Evolutionary conservation across 1,140 invertebrate genomes (phyloP), one percentile per base, ranked within the genome.

Genomic region (Drosophila dunni): DNA sequence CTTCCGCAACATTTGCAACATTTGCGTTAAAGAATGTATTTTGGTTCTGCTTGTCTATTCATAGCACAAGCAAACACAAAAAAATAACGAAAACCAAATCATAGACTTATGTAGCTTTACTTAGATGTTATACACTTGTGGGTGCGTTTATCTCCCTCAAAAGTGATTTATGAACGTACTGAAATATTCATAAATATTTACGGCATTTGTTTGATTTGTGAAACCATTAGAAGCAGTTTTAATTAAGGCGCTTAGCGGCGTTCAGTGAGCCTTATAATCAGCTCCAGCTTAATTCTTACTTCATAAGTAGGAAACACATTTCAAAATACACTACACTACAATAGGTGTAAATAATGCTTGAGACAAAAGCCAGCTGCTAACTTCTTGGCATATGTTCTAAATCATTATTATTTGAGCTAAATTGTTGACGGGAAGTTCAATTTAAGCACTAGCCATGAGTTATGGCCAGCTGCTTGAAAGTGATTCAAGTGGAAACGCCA

Each of bases 1-100:
- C 84, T 89, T 89, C 84, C 84, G 84, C 84, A 89, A 88, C 69
- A 81, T 73, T 74, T 62, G 62, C 61, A 73, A 54, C 69, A 74
- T 79, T 83, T 77, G 68, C 51, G 66, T 72, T 68, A 57, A 74
- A 79, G 69, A 88, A 83, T 54, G 65, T 80, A 46, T 84, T 61
- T 68, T 60, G 33, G 61, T 71, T 73, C 64, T 67, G 69, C 62
- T 73, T 76, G 69, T 76, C 69, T 64, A 54, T 75, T 17, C 20
- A 38, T 6, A 46, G 42, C 24, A 5, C 3, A 13, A 7, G 9
- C 40, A 40, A 11, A 29, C 3, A 29, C 24, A 29, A 29, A 29
- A 29, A 29, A 20, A 20, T 20, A 20, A 20, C 17, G 17, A 20
- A 5, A 29, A 29, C 24, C 24, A 29, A 29, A 29, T 5, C 6